These are phyloP conservation scores for Brachirus orientalis DNA, from an alignment of 2,113 vertebrate genomes.

Conservation along the genomic window DNA sequence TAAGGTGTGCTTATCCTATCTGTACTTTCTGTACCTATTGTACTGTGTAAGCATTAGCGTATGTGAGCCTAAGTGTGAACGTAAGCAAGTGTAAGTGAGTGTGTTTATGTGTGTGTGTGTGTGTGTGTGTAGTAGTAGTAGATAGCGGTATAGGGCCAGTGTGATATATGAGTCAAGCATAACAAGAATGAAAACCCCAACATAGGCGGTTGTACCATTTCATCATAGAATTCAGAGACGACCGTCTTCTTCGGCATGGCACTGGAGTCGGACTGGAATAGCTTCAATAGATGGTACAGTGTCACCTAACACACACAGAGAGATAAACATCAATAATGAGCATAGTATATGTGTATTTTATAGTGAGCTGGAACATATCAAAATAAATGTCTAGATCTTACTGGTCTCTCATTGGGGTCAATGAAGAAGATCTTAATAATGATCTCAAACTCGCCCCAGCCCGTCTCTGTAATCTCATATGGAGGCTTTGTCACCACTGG, in stretches of 20 bases:
- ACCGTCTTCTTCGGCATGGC: conserved; percentile 98
- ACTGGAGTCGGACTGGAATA: conserved; percentile 98
- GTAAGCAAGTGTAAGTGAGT: too few species aligned
- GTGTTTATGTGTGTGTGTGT: too few species aligned
- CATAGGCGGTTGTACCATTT: conserved; percentile 87
- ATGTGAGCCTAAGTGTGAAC: too few species aligned
- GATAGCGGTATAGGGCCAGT: too few species aligned
- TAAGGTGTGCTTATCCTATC: too few species aligned
- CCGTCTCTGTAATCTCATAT: conserved; percentile 98
- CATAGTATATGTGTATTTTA: too few species aligned
- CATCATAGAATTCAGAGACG: conserved; percentile 98
- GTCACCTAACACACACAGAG: conserved; percentile 85
- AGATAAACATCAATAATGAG: not conserved
- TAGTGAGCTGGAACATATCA: not conserved
- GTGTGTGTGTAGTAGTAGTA: too few species aligned
- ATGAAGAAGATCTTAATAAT: conserved; percentile 99
- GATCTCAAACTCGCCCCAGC: conserved; percentile 99
- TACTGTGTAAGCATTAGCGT: too few species aligned
- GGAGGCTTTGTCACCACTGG: conserved; percentile 98
- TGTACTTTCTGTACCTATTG: too few species aligned
- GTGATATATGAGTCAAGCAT: too few species aligned
- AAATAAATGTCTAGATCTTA: conserved; percentile 77
- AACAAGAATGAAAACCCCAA: too few species aligned
- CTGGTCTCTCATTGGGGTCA: conserved; percentile 97
- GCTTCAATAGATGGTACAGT: conserved; percentile 95